These are phyloP conservation scores for Hydrozoanthus tunicans DNA, from an alignment of 64 coral and sea anemone species.

Conservation along the genomic window DNA sequence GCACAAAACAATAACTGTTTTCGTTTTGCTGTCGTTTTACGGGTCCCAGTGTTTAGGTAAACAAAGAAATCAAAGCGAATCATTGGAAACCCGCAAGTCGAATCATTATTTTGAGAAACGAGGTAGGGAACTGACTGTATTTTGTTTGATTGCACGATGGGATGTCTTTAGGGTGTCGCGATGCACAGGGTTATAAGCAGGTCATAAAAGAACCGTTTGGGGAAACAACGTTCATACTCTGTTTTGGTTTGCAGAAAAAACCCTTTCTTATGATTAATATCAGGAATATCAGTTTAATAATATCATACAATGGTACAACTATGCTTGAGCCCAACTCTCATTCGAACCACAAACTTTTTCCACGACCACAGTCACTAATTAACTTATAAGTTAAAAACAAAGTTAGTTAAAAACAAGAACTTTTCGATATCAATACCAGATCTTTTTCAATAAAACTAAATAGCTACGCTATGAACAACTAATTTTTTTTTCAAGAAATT, in stretches of 20 bases:
- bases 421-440: no score
- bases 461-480: neutral
- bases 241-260: no score
- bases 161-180: neutral
- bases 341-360: no score
- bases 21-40: neutral
- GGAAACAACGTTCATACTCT: neutral
- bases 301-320: no score
- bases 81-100: neutral
- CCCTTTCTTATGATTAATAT: no score
- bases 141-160: neutral
- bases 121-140: neutral
- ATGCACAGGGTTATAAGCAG: no score
- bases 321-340: no score
- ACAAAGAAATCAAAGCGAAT: neutral
- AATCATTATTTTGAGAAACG: neutral
- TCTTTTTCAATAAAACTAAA: neutral
- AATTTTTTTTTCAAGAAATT: neutral
- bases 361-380: no score
- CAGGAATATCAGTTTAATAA: no score
- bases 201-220: no score
- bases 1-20: neutral
- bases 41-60: neutral
- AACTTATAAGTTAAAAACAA: no score
- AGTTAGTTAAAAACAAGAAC: no score